Base-by-base conservation (phyloP, 2,113 vertebrate species). In the Chaetura pelagica region DNA sequence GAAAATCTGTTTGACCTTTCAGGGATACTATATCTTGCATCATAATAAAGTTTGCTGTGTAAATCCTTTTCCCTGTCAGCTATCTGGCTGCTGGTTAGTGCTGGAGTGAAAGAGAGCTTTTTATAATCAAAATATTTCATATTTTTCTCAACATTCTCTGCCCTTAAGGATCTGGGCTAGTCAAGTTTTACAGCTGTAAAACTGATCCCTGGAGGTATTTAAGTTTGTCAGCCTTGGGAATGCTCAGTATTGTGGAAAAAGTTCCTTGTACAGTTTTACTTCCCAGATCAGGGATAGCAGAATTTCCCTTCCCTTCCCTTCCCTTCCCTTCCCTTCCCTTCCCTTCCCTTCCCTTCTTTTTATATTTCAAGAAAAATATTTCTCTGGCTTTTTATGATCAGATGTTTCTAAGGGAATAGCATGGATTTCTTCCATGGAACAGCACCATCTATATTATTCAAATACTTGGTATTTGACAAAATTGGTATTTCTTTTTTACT, bases 61-160 rank as follows among this genome's bases (percentile, higher is more conserved):
- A 83, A 57, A 40, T 94, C 78, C n/a, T 89, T 74, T 29, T 95
- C 92, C 84, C 49, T 95, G 77, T 75, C 74, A 94, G 78, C 44
- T 89, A 9, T 19, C 69, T 75, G 48, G 9, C 12, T 90, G 26
- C 20, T 18, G 2, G 44, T 90, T 72, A 87, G 27, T 32, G 26
- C 51, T 95, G 52, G 42, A 94, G 35, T 88, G 82, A 88, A 63
- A 90, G 55, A 94, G 49, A 95, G 24, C 75, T 62, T 76, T 93
- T 59, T 38, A 23, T 54, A 87, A 85, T 20, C 57, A 91, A 44
- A 81, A 85, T 4, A 68, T 87, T 66, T 76, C 10, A 62, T 58
- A 32, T 61, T 72, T 81, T 85, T 59, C 40, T 78, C n/a, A 75
- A 84, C 23, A 52, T 8, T 63, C 48, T 78, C 80, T 92, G 69